Conservation (phyloP, 1,140 invertebrate genomes). For the Anastatus disparis region DNA sequence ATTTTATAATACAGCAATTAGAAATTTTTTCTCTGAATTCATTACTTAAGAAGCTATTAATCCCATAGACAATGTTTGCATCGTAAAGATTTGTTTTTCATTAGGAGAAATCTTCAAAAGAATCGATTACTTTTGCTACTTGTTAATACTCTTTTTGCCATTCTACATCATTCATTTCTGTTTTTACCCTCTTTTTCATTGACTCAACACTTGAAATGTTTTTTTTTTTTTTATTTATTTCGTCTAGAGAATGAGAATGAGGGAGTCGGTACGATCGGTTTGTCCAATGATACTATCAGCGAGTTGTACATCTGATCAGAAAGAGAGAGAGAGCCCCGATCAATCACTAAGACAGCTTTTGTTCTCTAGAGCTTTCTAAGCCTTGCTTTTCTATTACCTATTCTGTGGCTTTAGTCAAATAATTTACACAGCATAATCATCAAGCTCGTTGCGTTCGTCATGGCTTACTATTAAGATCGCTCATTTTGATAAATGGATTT, state of each 20-base stretch:
- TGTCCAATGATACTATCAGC: slow-evolving; percentile 47
- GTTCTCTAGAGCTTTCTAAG: slow-evolving; percentile 49
- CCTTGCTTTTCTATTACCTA: no score
- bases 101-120: slow-evolving; percentile 31
- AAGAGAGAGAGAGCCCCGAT: no score
- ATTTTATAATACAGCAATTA: not conserved
- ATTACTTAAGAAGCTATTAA: slow-evolving; percentile 2
- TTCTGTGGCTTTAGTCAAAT: no score
- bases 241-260: slow-evolving; percentile 32
- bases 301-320: slow-evolving; percentile 47
- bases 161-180: slow-evolving; percentile 15
- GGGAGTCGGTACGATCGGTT: slow-evolving; percentile 37
- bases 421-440: no score
- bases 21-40: not conserved
- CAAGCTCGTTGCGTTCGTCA: no score
- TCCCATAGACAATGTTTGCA: no score
- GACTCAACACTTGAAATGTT: slow-evolving; percentile 7
- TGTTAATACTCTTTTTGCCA: slow-evolving; percentile 29
- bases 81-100: slow-evolving; percentile 26
- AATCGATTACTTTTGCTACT: slow-evolving; percentile 13
- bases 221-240: no score
- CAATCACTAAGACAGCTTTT: slow-evolving; percentile 54
- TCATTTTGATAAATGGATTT: no score
- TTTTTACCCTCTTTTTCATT: slow-evolving; percentile 33
- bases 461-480: no score